These are phyloP conservation scores for Pleuronectes platessa DNA, from an alignment of 2,113 vertebrate genomes.

Conservation along the genomic window DNA sequence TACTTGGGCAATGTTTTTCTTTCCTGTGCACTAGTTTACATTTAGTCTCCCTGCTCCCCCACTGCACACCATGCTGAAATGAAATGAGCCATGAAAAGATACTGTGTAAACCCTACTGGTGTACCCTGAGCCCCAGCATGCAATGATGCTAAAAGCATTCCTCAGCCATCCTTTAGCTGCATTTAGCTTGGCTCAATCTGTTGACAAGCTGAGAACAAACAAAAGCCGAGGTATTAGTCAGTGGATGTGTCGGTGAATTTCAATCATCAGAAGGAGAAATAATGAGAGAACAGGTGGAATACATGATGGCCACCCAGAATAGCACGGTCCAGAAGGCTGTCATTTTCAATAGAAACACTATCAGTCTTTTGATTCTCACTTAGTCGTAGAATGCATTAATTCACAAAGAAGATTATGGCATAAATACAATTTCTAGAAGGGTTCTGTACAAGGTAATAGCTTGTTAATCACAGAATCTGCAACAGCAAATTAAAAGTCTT, in stretches of 20 bases:
- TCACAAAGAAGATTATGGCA: not conserved
- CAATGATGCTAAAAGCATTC: conserved; percentile 18
- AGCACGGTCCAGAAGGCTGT: not conserved
- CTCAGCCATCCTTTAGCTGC: not conserved
- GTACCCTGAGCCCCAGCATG: conserved; percentile 12
- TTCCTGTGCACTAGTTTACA: conserved; percentile 24
- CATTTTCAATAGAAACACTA: too few relatives aligned
- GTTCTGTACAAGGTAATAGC: too few relatives aligned
- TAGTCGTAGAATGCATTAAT: not conserved
- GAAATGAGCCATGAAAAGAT: conserved; percentile 9
- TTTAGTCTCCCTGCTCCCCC: conserved; percentile 22
- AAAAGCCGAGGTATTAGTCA: not conserved
- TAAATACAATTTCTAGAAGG: too few relatives aligned
- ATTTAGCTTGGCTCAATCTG: conserved; percentile 16
- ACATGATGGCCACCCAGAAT: not conserved
- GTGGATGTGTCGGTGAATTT: not conserved
- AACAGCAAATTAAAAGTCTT: too few relatives aligned
- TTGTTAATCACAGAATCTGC: too few relatives aligned
- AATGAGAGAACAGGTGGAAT: not conserved
- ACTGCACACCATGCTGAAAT: not conserved
- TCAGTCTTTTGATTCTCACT: not conserved
- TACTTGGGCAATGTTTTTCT: conserved; percentile 36
- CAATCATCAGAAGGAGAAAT: not conserved
- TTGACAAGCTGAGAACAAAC: conserved; percentile 8
- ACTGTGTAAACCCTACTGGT: conserved; percentile 8